Percentiles rank a stretch among this genome's conserved stretches.
Conservation (phyloP, 2,797 vertebrate genomes). For the Spondyliosoma cantharus region DNA sequence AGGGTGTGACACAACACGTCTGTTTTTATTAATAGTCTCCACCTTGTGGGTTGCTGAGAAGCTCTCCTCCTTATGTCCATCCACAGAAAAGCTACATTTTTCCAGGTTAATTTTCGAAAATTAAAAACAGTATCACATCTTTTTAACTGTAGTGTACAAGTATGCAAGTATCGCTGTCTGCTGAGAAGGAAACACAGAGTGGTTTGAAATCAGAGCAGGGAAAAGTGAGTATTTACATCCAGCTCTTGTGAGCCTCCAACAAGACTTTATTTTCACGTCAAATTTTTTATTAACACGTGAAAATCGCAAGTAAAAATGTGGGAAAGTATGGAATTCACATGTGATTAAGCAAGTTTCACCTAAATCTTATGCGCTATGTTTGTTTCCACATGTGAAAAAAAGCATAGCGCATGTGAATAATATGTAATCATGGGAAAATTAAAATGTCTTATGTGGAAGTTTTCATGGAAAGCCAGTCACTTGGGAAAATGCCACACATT, state of each 20-base stretch:
- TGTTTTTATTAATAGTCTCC: conserved; percentile 2
- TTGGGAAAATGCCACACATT: too few species aligned
- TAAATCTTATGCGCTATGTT: too few species aligned
- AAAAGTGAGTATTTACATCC: background rate
- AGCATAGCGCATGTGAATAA: too few species aligned
- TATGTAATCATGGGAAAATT: too few species aligned
- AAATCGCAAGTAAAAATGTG: too few species aligned
- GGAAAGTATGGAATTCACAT: too few species aligned
- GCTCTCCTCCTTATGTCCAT: background rate
- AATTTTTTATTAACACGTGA: too few species aligned
- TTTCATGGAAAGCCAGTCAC: too few species aligned
- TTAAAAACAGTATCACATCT: background rate
- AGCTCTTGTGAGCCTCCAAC: background rate
- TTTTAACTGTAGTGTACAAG: background rate
- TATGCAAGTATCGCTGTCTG: background rate
- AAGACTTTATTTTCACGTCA: background rate
- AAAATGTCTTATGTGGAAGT: too few species aligned
- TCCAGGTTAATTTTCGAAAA: background rate
- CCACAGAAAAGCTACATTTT: background rate
- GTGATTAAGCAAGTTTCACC: too few species aligned
- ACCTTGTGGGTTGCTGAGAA: background rate
- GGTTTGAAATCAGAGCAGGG: background rate
- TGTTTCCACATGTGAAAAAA: too few species aligned
- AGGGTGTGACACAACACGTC: conserved; percentile 12
- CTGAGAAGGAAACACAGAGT: background rate